Percentiles rank a stretch among this genome's conserved stretches.
phyloP scores from a whole-genome alignment of 2,888 invertebrate genomes.

The Tetropium fuscum region DNA sequence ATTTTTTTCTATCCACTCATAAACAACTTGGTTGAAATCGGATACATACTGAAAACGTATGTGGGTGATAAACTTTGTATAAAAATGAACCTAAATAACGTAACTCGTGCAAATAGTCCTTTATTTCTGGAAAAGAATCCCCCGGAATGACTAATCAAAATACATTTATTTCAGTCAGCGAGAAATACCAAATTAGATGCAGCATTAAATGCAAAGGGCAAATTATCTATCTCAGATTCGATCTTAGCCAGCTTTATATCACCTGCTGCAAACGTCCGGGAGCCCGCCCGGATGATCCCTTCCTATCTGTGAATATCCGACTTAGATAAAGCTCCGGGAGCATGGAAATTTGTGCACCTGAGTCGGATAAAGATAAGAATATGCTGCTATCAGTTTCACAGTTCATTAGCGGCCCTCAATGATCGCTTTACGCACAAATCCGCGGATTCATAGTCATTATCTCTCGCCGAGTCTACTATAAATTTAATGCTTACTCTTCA shows the following conservation, averaged over 20 bases:
- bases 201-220: conserved; percentile 37
- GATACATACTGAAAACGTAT: too few relatives aligned
- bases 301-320: conserved; percentile 28
- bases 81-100: too few relatives aligned
- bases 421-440: conserved; percentile 55
- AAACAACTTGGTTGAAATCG: too few relatives aligned
- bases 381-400: conserved; percentile 60
- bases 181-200: conserved; percentile 4
- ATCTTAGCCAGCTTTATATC: conserved; percentile 33
- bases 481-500: conserved; percentile 28
- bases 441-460: conserved; percentile 34
- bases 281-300: conserved; percentile 27
- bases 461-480: conserved; percentile 23
- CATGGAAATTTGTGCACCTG: conserved; percentile 38
- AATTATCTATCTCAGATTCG: conserved; percentile 34
- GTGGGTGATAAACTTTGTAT: too few relatives aligned
- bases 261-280: conserved; percentile 44
- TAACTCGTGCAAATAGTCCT: too few relatives aligned
- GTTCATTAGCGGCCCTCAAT: conserved; percentile 61
- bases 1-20: too few relatives aligned
- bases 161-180: too few relatives aligned
- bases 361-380: conserved; percentile 45
- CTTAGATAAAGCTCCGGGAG: conserved; percentile 28
- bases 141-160: too few relatives aligned
- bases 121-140: too few relatives aligned